A percentile compares a stretch with the other conserved stretches of the same genome.
Evolutionary conservation across 2,888 invertebrate species (phyloP).

Genomic region (Phytoseiulus persimilis): DNA sequence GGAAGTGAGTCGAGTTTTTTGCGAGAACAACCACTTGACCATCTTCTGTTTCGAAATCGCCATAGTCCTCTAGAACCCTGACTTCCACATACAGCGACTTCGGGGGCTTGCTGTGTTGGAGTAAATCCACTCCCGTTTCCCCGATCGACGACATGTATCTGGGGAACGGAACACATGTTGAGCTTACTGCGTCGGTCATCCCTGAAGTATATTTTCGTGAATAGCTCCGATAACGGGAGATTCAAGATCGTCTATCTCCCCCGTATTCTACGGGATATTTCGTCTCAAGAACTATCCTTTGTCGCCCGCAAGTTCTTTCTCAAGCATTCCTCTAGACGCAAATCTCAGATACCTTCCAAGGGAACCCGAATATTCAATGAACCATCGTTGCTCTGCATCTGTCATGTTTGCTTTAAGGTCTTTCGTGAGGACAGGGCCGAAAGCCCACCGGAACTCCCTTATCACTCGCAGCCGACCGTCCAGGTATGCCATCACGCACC

Average conservation of each 20-base stretch:
- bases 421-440: conserved; percentile 20
- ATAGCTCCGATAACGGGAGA: no score
- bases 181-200: background rate
- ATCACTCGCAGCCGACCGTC: conserved; percentile 7
- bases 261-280: no score
- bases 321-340: background rate
- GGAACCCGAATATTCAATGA: background rate
- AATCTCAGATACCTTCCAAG: background rate
- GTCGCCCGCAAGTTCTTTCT: no score
- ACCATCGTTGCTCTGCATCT: conserved; percentile 19
- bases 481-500: conserved; percentile 13
- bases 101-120: conserved; percentile 20
- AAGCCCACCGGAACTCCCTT: conserved; percentile 17
- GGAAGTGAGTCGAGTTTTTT: conserved; percentile 24
- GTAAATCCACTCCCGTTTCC: conserved; percentile 16
- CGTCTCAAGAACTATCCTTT: no score
- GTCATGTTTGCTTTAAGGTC: conserved; percentile 32
- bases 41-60: conserved; percentile 33
- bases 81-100: conserved; percentile 24
- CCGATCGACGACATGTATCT: conserved; percentile 34
- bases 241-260: no score
- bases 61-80: conserved; percentile 11
- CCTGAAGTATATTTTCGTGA: no score
- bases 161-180: no score
- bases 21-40: conserved; percentile 25